Conservation (phyloP, 2,797 vertebrate genomes). For the Pithecia hirsuta region DNA sequence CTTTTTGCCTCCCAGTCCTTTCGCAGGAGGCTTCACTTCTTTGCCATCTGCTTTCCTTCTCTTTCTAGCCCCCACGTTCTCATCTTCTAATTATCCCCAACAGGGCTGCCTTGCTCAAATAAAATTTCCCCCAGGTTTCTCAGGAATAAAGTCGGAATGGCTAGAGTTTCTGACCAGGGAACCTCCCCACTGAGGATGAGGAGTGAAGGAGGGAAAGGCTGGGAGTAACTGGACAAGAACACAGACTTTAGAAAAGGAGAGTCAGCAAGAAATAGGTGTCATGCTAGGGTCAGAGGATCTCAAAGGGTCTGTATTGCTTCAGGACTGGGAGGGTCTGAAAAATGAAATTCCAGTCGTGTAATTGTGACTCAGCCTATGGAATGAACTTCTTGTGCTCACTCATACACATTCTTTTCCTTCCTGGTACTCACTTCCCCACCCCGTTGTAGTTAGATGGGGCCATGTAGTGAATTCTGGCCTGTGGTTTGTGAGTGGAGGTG, state of each 20-base stretch:
- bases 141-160: neutral
- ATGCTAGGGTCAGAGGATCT: neutral
- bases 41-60: neutral
- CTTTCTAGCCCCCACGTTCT: neutral
- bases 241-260: neutral
- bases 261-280: neutral
- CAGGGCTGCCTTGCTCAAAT: neutral
- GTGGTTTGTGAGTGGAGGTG: too few relatives aligned
- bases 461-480: neutral
- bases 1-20: neutral
- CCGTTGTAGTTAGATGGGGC: fast-evolving
- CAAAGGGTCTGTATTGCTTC: neutral
- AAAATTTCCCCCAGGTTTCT: neutral
- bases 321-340: neutral
- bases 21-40: neutral
- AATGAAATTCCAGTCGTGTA: neutral
- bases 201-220: neutral
- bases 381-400: neutral
- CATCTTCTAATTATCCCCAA: neutral
- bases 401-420: too few relatives aligned
- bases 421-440: too few relatives aligned
- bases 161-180: neutral
- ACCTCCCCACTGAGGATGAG: neutral
- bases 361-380: neutral
- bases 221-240: neutral